These are phyloP conservation scores for Tamandua tetradactyla DNA, from an alignment of 2,797 vertebrate species.

Conservation along the genomic window DNA sequence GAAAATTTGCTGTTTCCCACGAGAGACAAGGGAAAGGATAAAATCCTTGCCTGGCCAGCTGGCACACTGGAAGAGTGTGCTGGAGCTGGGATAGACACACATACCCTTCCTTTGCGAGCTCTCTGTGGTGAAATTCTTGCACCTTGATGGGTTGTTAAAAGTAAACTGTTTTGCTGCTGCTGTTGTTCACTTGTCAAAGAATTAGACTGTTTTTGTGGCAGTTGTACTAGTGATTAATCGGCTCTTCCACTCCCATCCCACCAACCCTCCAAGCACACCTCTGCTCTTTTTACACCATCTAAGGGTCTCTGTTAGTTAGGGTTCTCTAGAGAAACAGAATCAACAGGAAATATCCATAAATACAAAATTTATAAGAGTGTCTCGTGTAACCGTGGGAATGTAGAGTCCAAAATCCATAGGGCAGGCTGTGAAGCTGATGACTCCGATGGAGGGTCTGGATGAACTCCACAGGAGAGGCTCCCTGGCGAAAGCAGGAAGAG, in stretches of 20 bases:
- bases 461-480: too few relatives aligned
- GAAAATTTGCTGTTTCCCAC: background rate
- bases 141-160: constrained; percentile 59
- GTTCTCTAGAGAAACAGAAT: too few relatives aligned
- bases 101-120: background rate
- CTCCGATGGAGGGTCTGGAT: too few relatives aligned
- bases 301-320: too few relatives aligned
- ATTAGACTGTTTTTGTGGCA: background rate
- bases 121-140: background rate
- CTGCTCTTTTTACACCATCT: background rate
- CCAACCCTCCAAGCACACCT: background rate
- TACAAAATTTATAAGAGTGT: too few relatives aligned
- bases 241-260: background rate
- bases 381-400: too few relatives aligned
- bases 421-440: too few relatives aligned
- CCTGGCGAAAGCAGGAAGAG: too few relatives aligned
- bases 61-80: background rate
- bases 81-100: too few relatives aligned
- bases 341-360: too few relatives aligned
- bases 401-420: too few relatives aligned
- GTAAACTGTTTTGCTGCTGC: constrained; percentile 55
- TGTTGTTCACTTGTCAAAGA: constrained; percentile 38
- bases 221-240: background rate
- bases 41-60: background rate
- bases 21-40: background rate